Evolutionary conservation across 2,113 vertebrate species (phyloP), one percentile per base, ranked within the genome.

Genomic region (Pagrus major): DNA sequence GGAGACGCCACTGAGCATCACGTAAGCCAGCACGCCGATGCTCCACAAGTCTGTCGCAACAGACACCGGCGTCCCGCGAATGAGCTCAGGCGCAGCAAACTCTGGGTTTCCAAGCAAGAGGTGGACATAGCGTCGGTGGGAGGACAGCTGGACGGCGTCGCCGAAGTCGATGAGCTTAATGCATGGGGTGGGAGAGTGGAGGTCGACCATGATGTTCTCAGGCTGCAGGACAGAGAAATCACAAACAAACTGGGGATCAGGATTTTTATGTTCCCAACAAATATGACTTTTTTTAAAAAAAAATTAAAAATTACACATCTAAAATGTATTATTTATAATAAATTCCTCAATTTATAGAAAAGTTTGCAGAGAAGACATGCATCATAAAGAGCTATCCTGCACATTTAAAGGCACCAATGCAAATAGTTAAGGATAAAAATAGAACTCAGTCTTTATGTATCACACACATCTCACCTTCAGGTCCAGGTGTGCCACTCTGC

Each of bases 161-260:
- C 99, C 98, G 2, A 99, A 84, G 91, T 99, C 98, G 0, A 98
- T 95, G 82, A 99, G 93, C 88, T 98, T 99, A 68, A 99, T 93
- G 15, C 95, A 94, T 35, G 97, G 98, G 58, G 96, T 94, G 0
- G 97, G 95, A 20, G 96, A 95, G 74, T 93, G 95, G 47, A 98
- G 95, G 88, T 98, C 97, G 46, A 99, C 97, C 86, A 99, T 94
- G 76, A 99, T 93, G 93, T 99, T 99, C 94, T 99, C 98, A 25
- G 98, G 98, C 98, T 99, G 86, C 23, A 55, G 25, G 5, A 56
- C 29, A 56, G 18, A 82, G 35, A 66, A 2, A 71, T n/a, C n/a
- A n/a, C n/a, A n/a, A n/a, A n/a, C n/a, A n/a, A n/a, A n/a, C n/a
- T n/a, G n/a, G n/a, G n/a, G n/a, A n/a, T n/a, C 16, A 63, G 16